Evolutionary conservation across 64 coral and sea anemone species (phyloP).

Genomic region (Porites lutea): DNA sequence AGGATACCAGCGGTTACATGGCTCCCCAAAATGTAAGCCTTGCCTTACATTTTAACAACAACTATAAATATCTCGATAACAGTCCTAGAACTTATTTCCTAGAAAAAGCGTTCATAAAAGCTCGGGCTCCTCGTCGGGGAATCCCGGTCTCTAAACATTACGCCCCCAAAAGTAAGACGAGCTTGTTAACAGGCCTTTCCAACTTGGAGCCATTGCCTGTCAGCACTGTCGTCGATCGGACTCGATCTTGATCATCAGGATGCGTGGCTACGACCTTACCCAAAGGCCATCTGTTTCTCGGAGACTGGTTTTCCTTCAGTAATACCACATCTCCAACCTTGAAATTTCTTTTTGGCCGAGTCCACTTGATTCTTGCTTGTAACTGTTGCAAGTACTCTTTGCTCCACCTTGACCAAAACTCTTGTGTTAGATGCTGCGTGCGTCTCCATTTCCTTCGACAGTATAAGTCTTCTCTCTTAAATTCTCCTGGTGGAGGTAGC

Average conservation of each 20-base stretch:
- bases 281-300: neutral
- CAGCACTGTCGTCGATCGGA: conserved; percentile 2
- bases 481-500: conserved; percentile 47
- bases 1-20: no score
- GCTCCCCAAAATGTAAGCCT: no score
- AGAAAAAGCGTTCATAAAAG: neutral
- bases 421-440: conserved; percentile 50
- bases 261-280: neutral
- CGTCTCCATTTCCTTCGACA: no score
- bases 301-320: conserved; percentile 9
- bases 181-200: conserved; percentile 24
- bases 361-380: conserved; percentile 34
- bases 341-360: conserved; percentile 12
- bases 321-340: conserved; percentile 33
- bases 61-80: no score
- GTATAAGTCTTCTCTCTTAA: neutral
- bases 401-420: conserved; percentile 61
- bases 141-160: conserved; percentile 14
- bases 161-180: conserved; percentile 8
- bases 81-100: no score
- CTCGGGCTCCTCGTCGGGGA: conserved; percentile 50
- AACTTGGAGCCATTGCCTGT: conserved; percentile 9
- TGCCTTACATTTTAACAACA: no score
- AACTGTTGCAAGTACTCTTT: conserved; percentile 61
- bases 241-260: conserved; percentile 39